Conservation (phyloP, 2,113 vertebrate species). For the Pitta sordida region DNA sequence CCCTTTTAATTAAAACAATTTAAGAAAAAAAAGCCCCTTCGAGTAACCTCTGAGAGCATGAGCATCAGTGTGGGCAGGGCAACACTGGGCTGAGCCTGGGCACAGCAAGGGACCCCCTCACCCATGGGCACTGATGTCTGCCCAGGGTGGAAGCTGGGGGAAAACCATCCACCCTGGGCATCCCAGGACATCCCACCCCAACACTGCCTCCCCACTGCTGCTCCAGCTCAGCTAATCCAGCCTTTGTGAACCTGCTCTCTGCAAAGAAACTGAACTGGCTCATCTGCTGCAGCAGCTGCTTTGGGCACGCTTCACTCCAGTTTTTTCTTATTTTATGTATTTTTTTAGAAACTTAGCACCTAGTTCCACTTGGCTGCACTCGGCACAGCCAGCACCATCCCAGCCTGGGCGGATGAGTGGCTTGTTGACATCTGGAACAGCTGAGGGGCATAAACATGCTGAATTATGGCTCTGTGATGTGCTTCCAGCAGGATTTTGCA, state of each 20-base stretch:
- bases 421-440: background rate
- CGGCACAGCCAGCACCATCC: background rate
- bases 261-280: background rate
- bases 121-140: background rate
- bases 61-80: background rate
- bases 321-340: background rate
- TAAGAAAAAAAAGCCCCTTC: background rate
- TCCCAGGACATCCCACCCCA: fast-evolving
- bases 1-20: constrained; percentile 71
- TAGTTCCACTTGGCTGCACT: background rate
- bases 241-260: background rate
- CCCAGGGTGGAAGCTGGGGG: background rate
- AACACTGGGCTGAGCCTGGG: background rate
- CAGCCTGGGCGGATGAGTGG: background rate
- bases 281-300: background rate
- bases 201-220: background rate
- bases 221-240: fast-evolving
- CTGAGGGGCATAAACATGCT: background rate
- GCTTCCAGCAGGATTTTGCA: background rate
- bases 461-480: background rate
- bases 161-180: fast-evolving
- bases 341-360: background rate
- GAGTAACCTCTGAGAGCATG: background rate
- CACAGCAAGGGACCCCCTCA: fast-evolving
- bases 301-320: background rate